Evolutionary conservation across 1,140 invertebrate species (phyloP).

Genomic region (Macrobrachium nipponense): DNA sequence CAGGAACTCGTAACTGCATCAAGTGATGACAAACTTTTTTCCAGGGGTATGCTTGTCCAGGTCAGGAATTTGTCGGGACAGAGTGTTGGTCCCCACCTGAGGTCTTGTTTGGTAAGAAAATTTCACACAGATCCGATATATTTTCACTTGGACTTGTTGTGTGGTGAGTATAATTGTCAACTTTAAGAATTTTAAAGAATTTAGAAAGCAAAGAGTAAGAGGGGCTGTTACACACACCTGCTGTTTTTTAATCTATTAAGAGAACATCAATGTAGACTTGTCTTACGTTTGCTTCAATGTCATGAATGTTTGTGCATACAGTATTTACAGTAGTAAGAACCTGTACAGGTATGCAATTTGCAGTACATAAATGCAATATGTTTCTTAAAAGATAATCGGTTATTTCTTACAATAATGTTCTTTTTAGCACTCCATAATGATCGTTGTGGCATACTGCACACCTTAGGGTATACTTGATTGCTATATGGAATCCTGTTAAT

Average conservation of each 20-base stretch:
- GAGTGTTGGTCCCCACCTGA: slow-evolving; percentile 83
- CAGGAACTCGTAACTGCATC: not conserved
- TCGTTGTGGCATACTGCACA: too few relatives aligned
- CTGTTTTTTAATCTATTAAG: too few relatives aligned
- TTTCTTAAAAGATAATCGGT: too few relatives aligned
- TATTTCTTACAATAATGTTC: too few relatives aligned
- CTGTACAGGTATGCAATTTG: too few relatives aligned
- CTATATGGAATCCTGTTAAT: not conserved
- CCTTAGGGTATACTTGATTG: not conserved
- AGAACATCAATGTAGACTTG: too few relatives aligned
- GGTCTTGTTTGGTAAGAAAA: slow-evolving; percentile 72
- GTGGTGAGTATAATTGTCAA: slow-evolving; percentile 68
- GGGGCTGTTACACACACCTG: too few relatives aligned
- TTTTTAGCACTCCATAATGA: too few relatives aligned
- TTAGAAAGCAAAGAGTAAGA: not conserved
- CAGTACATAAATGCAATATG: too few relatives aligned
- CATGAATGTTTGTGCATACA: too few relatives aligned
- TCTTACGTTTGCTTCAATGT: too few relatives aligned
- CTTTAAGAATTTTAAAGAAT: not conserved
- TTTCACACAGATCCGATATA: slow-evolving; percentile 82
- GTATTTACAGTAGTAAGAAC: too few relatives aligned
- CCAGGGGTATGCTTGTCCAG: slow-evolving; percentile 47
- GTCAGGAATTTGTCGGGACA: slow-evolving; percentile 76
- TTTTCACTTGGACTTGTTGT: slow-evolving; percentile 82
- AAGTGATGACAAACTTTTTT: not conserved